Base-by-base conservation (phyloP, 2,888 invertebrate species). In the Apodemia mormo region DNA sequence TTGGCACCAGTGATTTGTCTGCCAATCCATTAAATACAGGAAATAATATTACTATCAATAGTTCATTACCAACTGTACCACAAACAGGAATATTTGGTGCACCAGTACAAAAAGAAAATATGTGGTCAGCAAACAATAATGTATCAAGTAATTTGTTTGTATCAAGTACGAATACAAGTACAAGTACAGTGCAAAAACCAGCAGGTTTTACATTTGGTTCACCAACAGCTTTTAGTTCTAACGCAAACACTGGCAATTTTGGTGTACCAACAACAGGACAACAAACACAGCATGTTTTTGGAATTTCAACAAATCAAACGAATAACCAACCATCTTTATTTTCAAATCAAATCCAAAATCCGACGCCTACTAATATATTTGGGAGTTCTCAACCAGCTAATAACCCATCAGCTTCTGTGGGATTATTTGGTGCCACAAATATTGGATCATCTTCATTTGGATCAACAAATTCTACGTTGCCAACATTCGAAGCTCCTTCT, bases 191-290 rank as follows among this genome's bases (percentile, higher is more conserved):
- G 14, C 86, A 81, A 70, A 88, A 87, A 65, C 80, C 87, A 2
- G 73, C 81, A 0, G 66, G 85, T 0, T 90, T 89, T 72, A 75
- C 82, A 3, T 91, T 91, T 70, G 87, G 87, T 5, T 68, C 80
- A 6, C 73, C 81, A 2, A 80, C 81, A 43, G 77, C 82, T 6
- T 86, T 87, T 65, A 84, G 79, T 64, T 65, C 81, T 3, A 76
- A 72, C 66, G 74, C 68, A 14, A 45, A 64, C 1, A 64, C 68
- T n/a, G 37, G 69, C 65, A 12, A 80, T 1, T 88, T 88, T 68
- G 85, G 85, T 0, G 70, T 33, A 14, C 69, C 72, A 2, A 30
- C 80, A n/a, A 33, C 77, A 71, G 68, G 76, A 65, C 82, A 65
- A 33, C 68, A 65, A 22, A 6, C 33, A 9, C 81, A 77, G 69